Evolutionary conservation across 1,140 invertebrate species (phyloP).

Genomic region (Harpegnathos saltator): DNA sequence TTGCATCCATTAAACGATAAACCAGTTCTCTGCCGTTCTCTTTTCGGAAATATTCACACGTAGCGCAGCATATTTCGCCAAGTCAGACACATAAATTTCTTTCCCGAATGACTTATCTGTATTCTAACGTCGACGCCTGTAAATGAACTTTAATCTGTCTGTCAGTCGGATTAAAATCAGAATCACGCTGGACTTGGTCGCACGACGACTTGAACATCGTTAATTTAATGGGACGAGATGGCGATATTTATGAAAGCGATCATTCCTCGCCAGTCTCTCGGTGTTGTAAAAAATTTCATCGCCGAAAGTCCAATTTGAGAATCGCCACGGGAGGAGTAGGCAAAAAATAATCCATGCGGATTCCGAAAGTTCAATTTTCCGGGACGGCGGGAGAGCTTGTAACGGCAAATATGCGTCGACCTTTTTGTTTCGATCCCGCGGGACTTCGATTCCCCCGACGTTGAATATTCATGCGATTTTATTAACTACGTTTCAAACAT

Average conservation of each 20-base stretch:
- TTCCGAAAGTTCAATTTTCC: constrained; percentile 74
- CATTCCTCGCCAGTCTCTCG: constrained; percentile 19
- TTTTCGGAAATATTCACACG: not conserved
- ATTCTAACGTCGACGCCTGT: not conserved
- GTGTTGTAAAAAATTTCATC: constrained; percentile 55
- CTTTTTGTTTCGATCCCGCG: constrained; percentile 72
- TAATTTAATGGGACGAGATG: constrained; percentile 20
- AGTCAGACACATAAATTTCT: not conserved
- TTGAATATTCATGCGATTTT: constrained; percentile 76
- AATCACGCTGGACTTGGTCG: not conserved
- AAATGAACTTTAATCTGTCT: not conserved
- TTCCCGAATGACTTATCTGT: not conserved
- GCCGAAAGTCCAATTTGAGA: constrained; percentile 66
- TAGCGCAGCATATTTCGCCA: not conserved
- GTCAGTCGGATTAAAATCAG: not conserved
- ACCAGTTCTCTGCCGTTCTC: not conserved
- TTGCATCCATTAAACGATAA: constrained; percentile 24
- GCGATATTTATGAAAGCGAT: constrained; percentile 54
- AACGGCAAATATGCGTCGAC: constrained; percentile 67
- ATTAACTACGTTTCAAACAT: constrained; percentile 75
- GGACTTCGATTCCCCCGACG: constrained; percentile 67
- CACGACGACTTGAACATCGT: not conserved
- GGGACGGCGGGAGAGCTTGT: constrained; percentile 38
- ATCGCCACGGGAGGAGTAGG: constrained; percentile 26
- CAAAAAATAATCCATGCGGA: constrained; percentile 59